A percentile compares a stretch with the other conserved stretches of the same genome.
phyloP scores from a whole-genome alignment of 2,888 invertebrate genomes.

The Drosophila nigricruria region DNA sequence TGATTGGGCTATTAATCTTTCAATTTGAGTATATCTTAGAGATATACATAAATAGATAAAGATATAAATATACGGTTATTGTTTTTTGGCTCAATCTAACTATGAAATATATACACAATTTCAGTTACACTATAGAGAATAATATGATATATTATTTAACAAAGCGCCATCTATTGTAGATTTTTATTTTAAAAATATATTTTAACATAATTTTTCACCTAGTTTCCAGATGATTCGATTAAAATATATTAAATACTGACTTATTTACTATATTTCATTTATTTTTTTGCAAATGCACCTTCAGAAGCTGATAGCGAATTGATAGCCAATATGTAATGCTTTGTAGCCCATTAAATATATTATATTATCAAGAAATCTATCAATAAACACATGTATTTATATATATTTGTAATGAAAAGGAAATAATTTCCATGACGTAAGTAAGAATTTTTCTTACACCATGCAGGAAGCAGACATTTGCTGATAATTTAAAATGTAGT shows the following conservation, averaged over 20 bases:
- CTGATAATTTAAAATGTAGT: neutral
- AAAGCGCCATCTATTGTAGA: neutral
- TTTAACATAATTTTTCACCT: neutral
- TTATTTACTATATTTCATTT: neutral
- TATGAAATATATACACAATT: neutral
- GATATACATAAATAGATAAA: neutral
- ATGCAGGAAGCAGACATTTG: neutral
- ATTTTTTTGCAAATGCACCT: neutral
- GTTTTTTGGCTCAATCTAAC: neutral
- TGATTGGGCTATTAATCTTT: neutral
- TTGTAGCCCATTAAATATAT: neutral
- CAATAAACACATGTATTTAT: neutral
- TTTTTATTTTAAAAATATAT: neutral
- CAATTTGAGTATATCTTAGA: neutral
- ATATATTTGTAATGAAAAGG: neutral
- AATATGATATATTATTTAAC: neutral
- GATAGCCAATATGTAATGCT: neutral
- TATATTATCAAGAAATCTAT: neutral
- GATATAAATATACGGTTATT: neutral
- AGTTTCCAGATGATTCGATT: neutral
- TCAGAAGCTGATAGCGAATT: neutral
- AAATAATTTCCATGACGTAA: conserved; percentile 8
- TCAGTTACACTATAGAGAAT: neutral
- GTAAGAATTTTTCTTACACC: neutral
- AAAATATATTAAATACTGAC: neutral